phyloP scores from a whole-genome alignment of 2,113 vertebrate genomes.

The Lophura nycthemera region DNA sequence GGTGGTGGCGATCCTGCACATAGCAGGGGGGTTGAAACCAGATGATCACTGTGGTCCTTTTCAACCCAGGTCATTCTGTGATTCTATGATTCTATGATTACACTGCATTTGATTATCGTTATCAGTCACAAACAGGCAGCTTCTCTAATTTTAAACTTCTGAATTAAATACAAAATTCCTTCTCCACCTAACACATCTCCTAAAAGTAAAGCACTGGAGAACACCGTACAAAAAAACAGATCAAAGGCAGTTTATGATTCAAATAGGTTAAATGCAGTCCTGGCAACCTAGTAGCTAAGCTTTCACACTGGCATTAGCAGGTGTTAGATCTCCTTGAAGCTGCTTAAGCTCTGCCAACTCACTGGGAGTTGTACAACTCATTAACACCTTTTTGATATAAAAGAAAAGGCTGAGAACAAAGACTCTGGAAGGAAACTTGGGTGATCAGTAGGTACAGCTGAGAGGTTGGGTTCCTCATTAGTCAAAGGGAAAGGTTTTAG shows the following conservation, averaged over 20 bases:
- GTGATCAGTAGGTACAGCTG: neutral
- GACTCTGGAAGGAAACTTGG: neutral
- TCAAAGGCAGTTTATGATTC: neutral
- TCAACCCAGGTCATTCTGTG: too few species aligned
- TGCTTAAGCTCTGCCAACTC: neutral
- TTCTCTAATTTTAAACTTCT: neutral
- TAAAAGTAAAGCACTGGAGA: neutral
- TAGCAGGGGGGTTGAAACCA: too few species aligned
- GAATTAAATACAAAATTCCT: neutral
- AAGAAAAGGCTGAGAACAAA: neutral
- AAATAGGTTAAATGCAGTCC: neutral
- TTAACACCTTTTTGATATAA: constrained; percentile 4
- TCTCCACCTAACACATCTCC: neutral
- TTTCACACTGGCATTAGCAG: neutral
- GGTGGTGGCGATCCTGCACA: too few species aligned
- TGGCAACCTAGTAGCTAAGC: neutral
- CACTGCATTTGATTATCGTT: neutral
- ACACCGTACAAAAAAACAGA: neutral
- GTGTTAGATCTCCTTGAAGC: constrained; percentile 20
- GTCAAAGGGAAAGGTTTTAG: neutral
- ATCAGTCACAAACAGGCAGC: neutral
- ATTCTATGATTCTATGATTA: neutral
- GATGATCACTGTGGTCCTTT: too few species aligned
- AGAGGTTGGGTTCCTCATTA: neutral
- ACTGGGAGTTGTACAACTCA: constrained; percentile 6